Evolutionary conservation across 2,113 vertebrate species (phyloP), one percentile per base, ranked within the genome.

Genomic region (Apodemus sylvaticus): DNA sequence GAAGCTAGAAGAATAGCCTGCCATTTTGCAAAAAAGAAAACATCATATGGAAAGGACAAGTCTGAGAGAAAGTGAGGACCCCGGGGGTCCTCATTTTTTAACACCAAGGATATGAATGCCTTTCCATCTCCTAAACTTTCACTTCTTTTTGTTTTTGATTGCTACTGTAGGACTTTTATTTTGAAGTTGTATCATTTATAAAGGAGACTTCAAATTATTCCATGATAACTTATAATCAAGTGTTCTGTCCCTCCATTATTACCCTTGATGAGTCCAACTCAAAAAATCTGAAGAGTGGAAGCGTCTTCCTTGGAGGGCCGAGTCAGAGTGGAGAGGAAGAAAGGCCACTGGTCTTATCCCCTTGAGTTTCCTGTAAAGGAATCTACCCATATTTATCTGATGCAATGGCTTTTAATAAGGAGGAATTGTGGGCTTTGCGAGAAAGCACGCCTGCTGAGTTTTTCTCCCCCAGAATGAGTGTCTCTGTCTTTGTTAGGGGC

Each of bases 171-270:
- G 19, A 13, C 34, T 73, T 93, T 85, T 11, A 42, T 62, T 83
- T 92, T 96, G 19, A 97, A 60, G 16, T 53, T 55, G 42, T 91
- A 8, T 42, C 29, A 45, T 45, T 48, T 19, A 58, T 48, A 58
- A 24, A 76, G 17, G 31, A 51, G 11, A 34, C 2, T 60, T 60
- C 88, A 19, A 19, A 39, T 78, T 90, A 5, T 71, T 68, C 48
- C 53, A 6, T 55, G n/a, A 34, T n/a, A 45, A 85, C 29, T 45
- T 89, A 26, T 1, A 39, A 53, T 89, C 64, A 42, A 85, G 66
- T 48, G 0, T 68, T 73, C 34, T 77, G 62, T 71, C 58, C 3
- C 31, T 82, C 2, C 6, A 9, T 86, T 81, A 19, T 17, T 31
- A 4, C 55, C 62, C 36, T 87, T 73, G 36, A 55, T 48, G 71